Percentiles rank a stretch among this genome's conserved stretches.
Conservation (phyloP, 30 jellyfish, hydroid and myxozoan genomes). For the Chrysaora quinquecirrha region DNA sequence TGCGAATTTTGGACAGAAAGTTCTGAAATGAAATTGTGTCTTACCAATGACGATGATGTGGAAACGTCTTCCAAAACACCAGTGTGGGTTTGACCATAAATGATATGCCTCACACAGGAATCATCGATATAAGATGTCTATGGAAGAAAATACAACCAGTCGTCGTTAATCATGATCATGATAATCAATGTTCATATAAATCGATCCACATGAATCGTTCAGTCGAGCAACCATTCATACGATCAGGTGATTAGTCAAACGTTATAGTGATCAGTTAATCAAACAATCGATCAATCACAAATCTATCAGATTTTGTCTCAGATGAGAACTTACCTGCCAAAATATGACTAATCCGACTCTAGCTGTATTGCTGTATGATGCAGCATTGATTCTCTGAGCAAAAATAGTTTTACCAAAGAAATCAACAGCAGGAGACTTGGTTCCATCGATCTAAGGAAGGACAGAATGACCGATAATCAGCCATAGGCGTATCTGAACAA, state of each 20-base stretch:
- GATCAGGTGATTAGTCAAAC: too few relatives aligned
- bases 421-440: constrained; percentile 80
- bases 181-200: too few relatives aligned
- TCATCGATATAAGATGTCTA: constrained; percentile 95
- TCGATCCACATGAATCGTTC: too few relatives aligned
- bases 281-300: too few relatives aligned
- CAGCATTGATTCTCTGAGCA: constrained; percentile 15
- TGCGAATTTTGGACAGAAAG: too few relatives aligned
- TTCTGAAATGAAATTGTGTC: too few relatives aligned
- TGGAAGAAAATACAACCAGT: neutral
- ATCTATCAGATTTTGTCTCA: too few relatives aligned
- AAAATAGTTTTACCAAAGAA: constrained; percentile 46
- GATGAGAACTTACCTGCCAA: constrained; percentile 84
- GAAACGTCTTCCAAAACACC: constrained; percentile 31
- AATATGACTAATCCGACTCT: constrained; percentile 60
- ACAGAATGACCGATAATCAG: too few relatives aligned
- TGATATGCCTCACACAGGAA: constrained; percentile 82
- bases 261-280: too few relatives aligned
- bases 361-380: constrained; percentile 16
- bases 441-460: constrained; percentile 64
- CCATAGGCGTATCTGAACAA: too few relatives aligned
- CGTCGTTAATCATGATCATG: too few relatives aligned
- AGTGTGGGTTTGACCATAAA: constrained; percentile 85
- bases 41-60: constrained; percentile 30
- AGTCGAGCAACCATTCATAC: too few relatives aligned